Base-by-base conservation (phyloP, 2,888 invertebrate species). In the Acleris cristana region DNA sequence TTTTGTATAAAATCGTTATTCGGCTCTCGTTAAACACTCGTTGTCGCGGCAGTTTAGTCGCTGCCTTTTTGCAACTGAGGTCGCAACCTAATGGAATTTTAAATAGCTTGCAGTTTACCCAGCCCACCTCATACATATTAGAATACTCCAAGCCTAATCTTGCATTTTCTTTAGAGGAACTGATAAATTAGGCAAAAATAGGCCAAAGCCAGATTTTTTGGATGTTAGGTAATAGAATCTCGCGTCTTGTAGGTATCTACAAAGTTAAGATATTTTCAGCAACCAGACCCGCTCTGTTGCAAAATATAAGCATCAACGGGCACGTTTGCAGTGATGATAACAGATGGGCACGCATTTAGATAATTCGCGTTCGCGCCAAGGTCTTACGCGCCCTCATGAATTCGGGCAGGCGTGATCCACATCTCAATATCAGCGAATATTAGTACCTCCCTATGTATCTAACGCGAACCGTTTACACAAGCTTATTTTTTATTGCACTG, bases 71-170 rank as follows among this genome's bases (percentile, higher is more conserved):
- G 58, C 58, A 45, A 26, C 67, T 63, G 67, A 67, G 67, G 67
- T 63, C 67, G 62, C 67, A 63, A 48, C 57, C 67, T 67, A 67
- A 67, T 63, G 67, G 67, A 67, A 63, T 67, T 67, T 67, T 63
- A 67, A 67, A 67, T 67, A 67, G 62, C 66, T 54, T 58, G 62
- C 67, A 67, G 57, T 67, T 58, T 67, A 63, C 63, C 60, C 56
- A 45, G 52, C 56, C 51, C 61, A 62, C 34, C n/a, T 51, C 71
- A 71, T 72, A 69, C 69, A 69, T 72, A 70, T 69, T 72, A 69
- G 65, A 81, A 34, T 34, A 82, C 80, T 79, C 82, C 76, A 76
- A 73, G 73, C 48, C 26, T 56, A 56, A 66, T 51, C 51, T 55
- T 51, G 40, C 40, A 40, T 40, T 14, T 40, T 40, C 40, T 40